phyloP scores from a whole-genome alignment of 30 jellyfish, hydroid and myxozoan species.

The Aurelia sp. region DNA sequence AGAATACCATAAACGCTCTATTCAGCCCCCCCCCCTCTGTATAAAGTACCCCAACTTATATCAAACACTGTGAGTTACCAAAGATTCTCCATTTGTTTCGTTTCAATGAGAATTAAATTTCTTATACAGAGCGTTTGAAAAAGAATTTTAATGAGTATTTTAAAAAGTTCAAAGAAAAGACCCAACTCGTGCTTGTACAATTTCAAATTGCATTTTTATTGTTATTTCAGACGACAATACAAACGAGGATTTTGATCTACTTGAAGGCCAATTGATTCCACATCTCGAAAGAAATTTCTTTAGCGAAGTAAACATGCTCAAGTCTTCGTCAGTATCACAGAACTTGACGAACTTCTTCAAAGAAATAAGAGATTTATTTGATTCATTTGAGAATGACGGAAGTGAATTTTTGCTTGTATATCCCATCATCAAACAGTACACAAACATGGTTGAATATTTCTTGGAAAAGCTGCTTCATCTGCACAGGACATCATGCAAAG shows the following conservation, averaged over 20 bases:
- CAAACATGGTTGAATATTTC: slow-evolving; percentile 48
- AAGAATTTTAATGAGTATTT: no score
- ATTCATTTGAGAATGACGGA: slow-evolving; percentile 14
- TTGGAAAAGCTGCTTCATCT: slow-evolving; percentile 33
- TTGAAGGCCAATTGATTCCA: slow-evolving; percentile 64
- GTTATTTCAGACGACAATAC: slow-evolving; percentile 10
- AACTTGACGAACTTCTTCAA: slow-evolving; percentile 19
- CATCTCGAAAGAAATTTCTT: slow-evolving; percentile 60
- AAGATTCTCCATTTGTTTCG: no score
- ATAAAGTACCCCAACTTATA: no score
- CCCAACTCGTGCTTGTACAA: neutral
- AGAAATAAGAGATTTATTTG: slow-evolving; percentile 20
- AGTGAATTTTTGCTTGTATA: slow-evolving; percentile 10
- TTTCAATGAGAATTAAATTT: no score
- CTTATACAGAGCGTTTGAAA: no score
- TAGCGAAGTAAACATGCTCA: slow-evolving; percentile 22
- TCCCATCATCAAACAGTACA: slow-evolving; percentile 60
- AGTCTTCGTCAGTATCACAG: slow-evolving; percentile 2
- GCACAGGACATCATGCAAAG: slow-evolving; percentile 89
- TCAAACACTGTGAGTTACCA: no score
- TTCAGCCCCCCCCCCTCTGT: no score
- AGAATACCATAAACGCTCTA: no score
- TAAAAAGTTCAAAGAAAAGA: no score
- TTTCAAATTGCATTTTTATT: neutral
- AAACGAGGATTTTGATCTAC: slow-evolving; percentile 4